Evolutionary conservation across 2,113 vertebrate genomes (phyloP), one percentile per base, ranked within the genome.

Genomic region (Tauraco erythrolophus): DNA sequence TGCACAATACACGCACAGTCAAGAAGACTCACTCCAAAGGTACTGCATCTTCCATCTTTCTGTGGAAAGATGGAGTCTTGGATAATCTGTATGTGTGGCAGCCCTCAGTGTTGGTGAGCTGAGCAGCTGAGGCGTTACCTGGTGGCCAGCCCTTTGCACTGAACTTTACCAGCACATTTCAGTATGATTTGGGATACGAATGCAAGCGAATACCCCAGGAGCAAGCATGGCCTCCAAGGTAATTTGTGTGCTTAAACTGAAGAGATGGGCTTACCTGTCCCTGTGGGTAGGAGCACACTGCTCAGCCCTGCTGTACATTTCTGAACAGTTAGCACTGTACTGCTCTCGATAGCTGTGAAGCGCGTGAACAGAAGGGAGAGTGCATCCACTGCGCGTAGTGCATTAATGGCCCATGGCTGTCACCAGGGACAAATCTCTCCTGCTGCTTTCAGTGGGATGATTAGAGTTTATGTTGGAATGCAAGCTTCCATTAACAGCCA

Each of bases 191-290:
- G 76, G 51, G 37, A 48, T 23, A 21, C 3, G 15, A 43, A 61
- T 0, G 2, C 2, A 24, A 46, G 62, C 1, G 2, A 77, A 6
- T 12, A n/a, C 4, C 13, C 25, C 13, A 51, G 22, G 28, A 60
- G 39, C 35, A 90, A 56, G 51, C 39, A 23, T 2, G 35, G 41
- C 27, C 46, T 54, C 30, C 54, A 4, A 2, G 6, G 74, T 8
- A 57, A 31, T 51, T 56, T 35, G 17, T 33, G 43, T 33, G 22
- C 11, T 53, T 46, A 66, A 51, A 19, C 17, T 18, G 2, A 1
- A 1, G 17, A 41, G 54, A 18, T 10, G 35, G 30, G 57, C 37
- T 87, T 27, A 9, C 13, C 37, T 16, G 13, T 33, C 25, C 19
- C 33, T 8, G 0, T 5, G 19, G 53, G 53, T 3, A 61, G 31